Conservation (phyloP, 2,113 vertebrate species). For the Bostrychus sinensis region DNA sequence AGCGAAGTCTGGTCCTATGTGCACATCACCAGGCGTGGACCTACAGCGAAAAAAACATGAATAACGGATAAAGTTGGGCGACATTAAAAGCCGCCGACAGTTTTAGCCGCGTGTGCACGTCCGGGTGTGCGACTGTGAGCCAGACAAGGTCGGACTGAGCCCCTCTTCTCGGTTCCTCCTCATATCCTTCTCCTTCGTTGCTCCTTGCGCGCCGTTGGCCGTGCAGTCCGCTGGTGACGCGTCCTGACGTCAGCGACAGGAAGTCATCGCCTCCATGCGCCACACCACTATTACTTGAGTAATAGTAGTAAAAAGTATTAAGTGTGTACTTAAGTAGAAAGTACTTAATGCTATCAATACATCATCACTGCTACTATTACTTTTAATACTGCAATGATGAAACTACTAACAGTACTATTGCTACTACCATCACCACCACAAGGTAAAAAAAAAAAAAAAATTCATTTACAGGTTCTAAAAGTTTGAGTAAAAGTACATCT, state of each 20-base stretch:
- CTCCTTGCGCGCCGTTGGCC: constrained; percentile 52
- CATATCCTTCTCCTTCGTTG: constrained; percentile 38
- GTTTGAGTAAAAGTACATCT: too few relatives aligned
- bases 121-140: constrained; percentile 46
- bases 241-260: constrained; percentile 66
- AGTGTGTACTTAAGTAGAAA: too few relatives aligned
- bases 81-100: constrained; percentile 43
- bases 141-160: constrained; percentile 68
- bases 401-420: too few relatives aligned
- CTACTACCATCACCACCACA: too few relatives aligned
- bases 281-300: too few relatives aligned
- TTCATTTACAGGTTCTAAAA: too few relatives aligned
- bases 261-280: constrained; percentile 51
- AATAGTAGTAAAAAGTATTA: too few relatives aligned
- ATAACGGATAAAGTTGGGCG: constrained; percentile 51
- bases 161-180: constrained; percentile 52
- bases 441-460: too few relatives aligned
- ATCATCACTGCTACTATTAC: too few relatives aligned
- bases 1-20: constrained; percentile 66
- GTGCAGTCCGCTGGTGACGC: constrained; percentile 53
- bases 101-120: constrained; percentile 53
- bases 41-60: constrained; percentile 45
- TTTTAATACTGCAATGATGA: too few relatives aligned
- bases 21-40: constrained; percentile 47
- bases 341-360: too few relatives aligned